Evolutionary conservation across 30 jellyfish, hydroid and myxozoan species (phyloP), one percentile per base, ranked within the genome.

Genomic region (Mastigias papua): DNA sequence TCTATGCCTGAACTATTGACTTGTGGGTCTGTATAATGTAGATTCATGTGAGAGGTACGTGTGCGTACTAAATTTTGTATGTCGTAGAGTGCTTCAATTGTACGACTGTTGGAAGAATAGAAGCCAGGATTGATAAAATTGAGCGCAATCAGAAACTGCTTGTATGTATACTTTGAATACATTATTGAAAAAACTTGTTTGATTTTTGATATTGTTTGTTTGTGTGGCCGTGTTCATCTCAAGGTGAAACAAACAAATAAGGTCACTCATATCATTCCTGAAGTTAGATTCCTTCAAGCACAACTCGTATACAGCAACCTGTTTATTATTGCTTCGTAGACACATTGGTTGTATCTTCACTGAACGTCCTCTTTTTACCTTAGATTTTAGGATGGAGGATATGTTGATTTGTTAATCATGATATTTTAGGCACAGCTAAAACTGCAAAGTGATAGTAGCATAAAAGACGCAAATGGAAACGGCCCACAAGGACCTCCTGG

Each of bases 401-500:
- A 3, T 37, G 54, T 37, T 37, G 58, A 48, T 77, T 16, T 4
- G 17, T 57, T 22, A 19, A 16, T 19, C 26, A 16, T 4, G 2
- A 3, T 30, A 76, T 49, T 26, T 21, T 46, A 69, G 92, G 92
- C 92, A 51, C 92, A 70, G 32, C 61, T 73, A 32, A 74, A 46
- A 60, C 19, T 83, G 70, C 86, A 69, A 60, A 33, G 28, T 49
- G 29, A 37, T 22, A 49, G 57, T n/a, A 23, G 34, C 15, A 50
- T 69, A 33, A 90, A 91, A 22, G 94, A 90, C 21, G 93, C 87
- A 9, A 94, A 94, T 2, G 80, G 37, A 63, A 11, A n/a, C 23
- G 97, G 97, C 19, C 87, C 81, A 0, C 60, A 80, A 60, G 94
- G 98, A 19, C 92, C 89, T 20, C 95, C 89, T 6, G 98, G 98